Percentiles rank a stretch among this genome's conserved stretches.
These are phyloP conservation scores for Parasteatoda lunata DNA, from an alignment of 2,888 invertebrate species.

Conservation along the genomic window DNA sequence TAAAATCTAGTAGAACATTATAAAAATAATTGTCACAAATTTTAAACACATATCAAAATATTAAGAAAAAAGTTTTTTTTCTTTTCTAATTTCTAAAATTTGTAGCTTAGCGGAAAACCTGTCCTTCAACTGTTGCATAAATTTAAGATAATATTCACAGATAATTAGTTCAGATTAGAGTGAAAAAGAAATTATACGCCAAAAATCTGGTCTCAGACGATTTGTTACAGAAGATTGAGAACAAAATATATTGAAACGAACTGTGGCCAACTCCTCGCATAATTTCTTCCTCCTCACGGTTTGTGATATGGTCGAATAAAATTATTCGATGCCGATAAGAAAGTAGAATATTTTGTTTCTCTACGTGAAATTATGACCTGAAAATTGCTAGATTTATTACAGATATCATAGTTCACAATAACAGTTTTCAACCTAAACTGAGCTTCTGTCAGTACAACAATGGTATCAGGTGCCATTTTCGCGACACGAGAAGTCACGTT, in stretches of 20 bases:
- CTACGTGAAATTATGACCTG: background rate
- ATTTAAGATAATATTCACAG: too few relatives aligned
- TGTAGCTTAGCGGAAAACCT: too few relatives aligned
- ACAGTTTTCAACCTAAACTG: background rate
- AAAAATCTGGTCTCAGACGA: too few relatives aligned
- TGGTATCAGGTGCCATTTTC: conserved; percentile 4
- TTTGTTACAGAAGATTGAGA: background rate
- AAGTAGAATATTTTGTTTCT: conserved; percentile 2
- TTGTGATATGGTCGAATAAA: background rate
- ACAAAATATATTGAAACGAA: background rate
- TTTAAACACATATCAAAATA: too few relatives aligned
- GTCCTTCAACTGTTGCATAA: too few relatives aligned
- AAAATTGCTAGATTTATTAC: background rate
- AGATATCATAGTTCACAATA: background rate
- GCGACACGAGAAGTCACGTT: conserved; percentile 51
- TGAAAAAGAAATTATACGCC: too few relatives aligned
- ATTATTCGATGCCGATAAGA: conserved; percentile 1
- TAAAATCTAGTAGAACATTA: too few relatives aligned
- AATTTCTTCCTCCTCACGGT: background rate
- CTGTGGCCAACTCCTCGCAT: background rate
- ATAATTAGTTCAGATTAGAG: too few relatives aligned
- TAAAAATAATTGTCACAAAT: too few relatives aligned
- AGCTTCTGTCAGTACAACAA: conserved; percentile 10
- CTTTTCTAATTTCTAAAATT: too few relatives aligned
- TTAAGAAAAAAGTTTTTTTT: too few relatives aligned